A percentile compares a stretch with the other conserved stretches of the same genome.
Conservation (phyloP, 1,140 invertebrate species). For the Drosophila lowei region DNA sequence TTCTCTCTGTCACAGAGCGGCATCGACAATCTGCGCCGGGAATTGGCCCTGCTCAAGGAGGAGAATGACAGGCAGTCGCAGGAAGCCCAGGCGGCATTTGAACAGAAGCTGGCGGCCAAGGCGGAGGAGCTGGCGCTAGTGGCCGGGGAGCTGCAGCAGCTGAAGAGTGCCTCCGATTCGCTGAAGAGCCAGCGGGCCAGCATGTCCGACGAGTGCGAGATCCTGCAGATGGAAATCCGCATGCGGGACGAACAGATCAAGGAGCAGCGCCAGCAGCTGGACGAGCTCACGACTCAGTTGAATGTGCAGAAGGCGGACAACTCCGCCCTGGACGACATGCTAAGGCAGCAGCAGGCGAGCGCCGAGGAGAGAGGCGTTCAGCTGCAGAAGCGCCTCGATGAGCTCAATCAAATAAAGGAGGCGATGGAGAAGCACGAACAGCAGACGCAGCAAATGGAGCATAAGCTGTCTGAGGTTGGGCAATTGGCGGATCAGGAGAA, state of each 20-base stretch:
- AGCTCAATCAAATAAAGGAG: constrained; percentile 19
- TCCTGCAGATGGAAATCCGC: constrained; percentile 63
- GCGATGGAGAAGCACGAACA: constrained; percentile 26
- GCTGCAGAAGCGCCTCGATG: constrained; percentile 27
- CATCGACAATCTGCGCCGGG: constrained; percentile 71
- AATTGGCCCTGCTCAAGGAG: constrained; percentile 69
- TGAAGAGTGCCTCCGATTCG: constrained; percentile 41
- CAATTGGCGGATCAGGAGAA: constrained; percentile 13
- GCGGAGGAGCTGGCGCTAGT: constrained; percentile 40
- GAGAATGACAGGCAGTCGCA: constrained; percentile 68
- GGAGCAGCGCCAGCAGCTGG: constrained; percentile 56
- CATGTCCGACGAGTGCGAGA: constrained; percentile 62
- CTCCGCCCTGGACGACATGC: constrained; percentile 78
- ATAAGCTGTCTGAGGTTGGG: background rate
- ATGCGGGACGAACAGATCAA: constrained; percentile 64
- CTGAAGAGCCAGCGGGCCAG: constrained; percentile 61
- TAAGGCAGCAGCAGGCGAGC: constrained; percentile 46
- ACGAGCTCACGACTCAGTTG: constrained; percentile 74
- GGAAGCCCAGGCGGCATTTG: constrained; percentile 34
- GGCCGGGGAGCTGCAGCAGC: constrained; percentile 32
- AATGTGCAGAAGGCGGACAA: constrained; percentile 78
- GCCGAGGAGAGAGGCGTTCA: constrained; percentile 20
- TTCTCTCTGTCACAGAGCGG: constrained; percentile 73
- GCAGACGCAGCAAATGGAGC: constrained; percentile 69
- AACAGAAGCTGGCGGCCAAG: constrained; percentile 53